Evolutionary conservation across 2,888 invertebrate species (phyloP).

Genomic region (Scaptodrosophila latifasciaeformis): DNA sequence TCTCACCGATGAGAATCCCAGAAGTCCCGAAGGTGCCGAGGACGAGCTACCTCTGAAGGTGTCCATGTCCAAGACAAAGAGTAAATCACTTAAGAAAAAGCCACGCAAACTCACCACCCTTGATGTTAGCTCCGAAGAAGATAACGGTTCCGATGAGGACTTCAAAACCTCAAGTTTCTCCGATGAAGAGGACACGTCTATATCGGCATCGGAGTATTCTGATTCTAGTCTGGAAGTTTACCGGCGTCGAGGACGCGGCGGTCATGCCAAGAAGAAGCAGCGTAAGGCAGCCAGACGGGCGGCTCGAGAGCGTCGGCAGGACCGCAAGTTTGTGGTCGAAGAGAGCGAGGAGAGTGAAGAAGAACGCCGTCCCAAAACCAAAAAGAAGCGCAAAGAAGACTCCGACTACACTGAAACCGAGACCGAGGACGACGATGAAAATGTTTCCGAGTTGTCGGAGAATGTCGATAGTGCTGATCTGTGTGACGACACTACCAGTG

Average conservation of each 20-base stretch:
- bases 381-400: constrained; percentile 76
- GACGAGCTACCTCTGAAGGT: constrained; percentile 68
- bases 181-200: constrained; percentile 75
- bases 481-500: constrained; percentile 74
- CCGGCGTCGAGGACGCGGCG: constrained; percentile 75
- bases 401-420: constrained; percentile 79
- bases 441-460: constrained; percentile 70
- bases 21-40: constrained; percentile 69
- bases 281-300: constrained; percentile 76
- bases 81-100: constrained; percentile 77
- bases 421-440: constrained; percentile 77
- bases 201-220: constrained; percentile 78
- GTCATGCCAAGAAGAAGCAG: constrained; percentile 76
- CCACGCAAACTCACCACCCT: constrained; percentile 86
- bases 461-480: constrained; percentile 74
- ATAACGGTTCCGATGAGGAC: constrained; percentile 92
- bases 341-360: constrained; percentile 77
- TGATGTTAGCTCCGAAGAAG: constrained; percentile 85
- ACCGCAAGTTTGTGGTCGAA: constrained; percentile 75
- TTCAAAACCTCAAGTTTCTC: constrained; percentile 84
- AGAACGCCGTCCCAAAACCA: constrained; percentile 76
- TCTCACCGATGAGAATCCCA: constrained; percentile 7
- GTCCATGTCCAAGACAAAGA: constrained; percentile 55
- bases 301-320: constrained; percentile 72
- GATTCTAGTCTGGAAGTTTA: constrained; percentile 76